phyloP scores from a whole-genome alignment of 2,113 vertebrate species.

The Cynoglossus semilaevis region DNA sequence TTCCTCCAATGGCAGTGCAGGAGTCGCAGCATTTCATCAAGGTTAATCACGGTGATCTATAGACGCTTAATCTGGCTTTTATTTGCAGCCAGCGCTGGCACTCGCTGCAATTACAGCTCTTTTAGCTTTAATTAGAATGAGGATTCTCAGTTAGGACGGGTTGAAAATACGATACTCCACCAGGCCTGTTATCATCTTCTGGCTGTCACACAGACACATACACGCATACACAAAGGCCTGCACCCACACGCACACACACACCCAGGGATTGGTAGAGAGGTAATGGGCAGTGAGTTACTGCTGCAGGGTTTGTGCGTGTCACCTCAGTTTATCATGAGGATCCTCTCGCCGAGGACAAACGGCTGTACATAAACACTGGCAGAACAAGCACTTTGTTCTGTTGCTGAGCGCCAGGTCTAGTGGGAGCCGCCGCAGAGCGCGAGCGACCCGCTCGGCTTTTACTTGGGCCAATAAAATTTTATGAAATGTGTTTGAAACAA shows the following conservation, averaged over 20 bases:
- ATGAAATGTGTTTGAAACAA: slow-evolving; percentile 56
- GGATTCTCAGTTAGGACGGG: slow-evolving; percentile 37
- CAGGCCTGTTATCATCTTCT: slow-evolving; percentile 22
- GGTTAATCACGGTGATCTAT: slow-evolving; percentile 1
- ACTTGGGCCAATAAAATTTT: slow-evolving; percentile 48
- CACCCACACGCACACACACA: slow-evolving; percentile 14
- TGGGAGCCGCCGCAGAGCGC: slow-evolving; percentile 27
- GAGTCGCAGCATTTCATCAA: neutral
- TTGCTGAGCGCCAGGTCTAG: slow-evolving; percentile 24
- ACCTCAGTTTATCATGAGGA: slow-evolving; percentile 60
- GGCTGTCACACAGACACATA: slow-evolving; percentile 20
- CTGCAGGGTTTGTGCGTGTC: slow-evolving; percentile 49
- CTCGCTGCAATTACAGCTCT: slow-evolving; percentile 17
- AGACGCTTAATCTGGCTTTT: slow-evolving; percentile 10
- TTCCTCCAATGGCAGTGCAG: slow-evolving; percentile 26
- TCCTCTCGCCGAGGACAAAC: slow-evolving; percentile 55
- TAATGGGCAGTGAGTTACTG: slow-evolving; percentile 60
- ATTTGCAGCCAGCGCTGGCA: slow-evolving; percentile 16
- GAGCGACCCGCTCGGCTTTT: slow-evolving; percentile 30
- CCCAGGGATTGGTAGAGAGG: slow-evolving; percentile 24
- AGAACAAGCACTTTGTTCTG: slow-evolving; percentile 51
- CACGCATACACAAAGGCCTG: slow-evolving; percentile 4
- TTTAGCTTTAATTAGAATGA: slow-evolving; percentile 44
- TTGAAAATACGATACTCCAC: slow-evolving; percentile 31
- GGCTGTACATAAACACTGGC: slow-evolving; percentile 54